Evolutionary conservation across 1,140 invertebrate genomes (phyloP).

Genomic region (Wasmannia auropunctata): DNA sequence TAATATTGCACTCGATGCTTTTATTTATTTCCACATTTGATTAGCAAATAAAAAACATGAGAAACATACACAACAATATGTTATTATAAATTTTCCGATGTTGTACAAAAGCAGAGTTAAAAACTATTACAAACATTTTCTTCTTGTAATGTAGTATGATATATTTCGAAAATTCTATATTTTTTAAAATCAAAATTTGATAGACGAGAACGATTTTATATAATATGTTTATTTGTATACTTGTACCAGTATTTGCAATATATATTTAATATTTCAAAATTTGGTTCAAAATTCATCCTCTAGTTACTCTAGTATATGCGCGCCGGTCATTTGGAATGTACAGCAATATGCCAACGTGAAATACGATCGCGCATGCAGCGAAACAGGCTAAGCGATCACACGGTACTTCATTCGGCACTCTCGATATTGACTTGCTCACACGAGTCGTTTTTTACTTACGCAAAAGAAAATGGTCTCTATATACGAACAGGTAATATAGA

Average conservation of each 20-base stretch:
- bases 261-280: constrained; percentile 8
- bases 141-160: neutral
- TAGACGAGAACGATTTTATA: neutral
- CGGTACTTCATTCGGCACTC: constrained; percentile 29
- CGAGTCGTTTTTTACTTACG: constrained; percentile 24
- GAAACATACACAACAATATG: neutral
- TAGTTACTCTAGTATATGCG: no score
- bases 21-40: neutral
- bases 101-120: neutral
- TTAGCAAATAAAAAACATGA: neutral
- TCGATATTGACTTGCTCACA: constrained; percentile 34
- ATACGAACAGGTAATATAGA: neutral
- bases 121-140: neutral
- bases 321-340: constrained; percentile 11
- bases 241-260: neutral
- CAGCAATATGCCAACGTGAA: constrained; percentile 41
- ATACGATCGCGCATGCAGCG: constrained; percentile 5
- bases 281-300: neutral
- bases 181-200: neutral
- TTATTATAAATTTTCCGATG: neutral
- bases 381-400: constrained; percentile 16
- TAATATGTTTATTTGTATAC: neutral
- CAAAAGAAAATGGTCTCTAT: neutral
- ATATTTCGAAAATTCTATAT: neutral
- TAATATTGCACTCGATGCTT: neutral